These are phyloP conservation scores for Calosoma granatense DNA, from an alignment of 1,140 invertebrate genomes.

Conservation along the genomic window DNA sequence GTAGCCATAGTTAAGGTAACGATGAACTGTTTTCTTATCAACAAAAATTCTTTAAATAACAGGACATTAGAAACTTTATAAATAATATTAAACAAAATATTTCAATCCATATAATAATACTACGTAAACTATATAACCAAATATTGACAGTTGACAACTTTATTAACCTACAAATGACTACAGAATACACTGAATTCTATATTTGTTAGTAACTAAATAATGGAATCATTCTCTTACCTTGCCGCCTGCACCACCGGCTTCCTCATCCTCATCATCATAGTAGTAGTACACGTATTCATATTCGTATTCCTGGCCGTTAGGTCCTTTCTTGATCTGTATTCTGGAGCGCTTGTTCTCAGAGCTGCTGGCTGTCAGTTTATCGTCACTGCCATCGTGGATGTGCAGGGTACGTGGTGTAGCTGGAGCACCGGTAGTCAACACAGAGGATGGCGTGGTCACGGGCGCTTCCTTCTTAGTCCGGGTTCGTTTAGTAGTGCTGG, in stretches of 20 bases:
- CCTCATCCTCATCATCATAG: conserved; percentile 69
- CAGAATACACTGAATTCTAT: too few species aligned
- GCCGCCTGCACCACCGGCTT: conserved; percentile 16
- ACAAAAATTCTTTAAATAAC: too few species aligned
- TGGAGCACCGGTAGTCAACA: conserved; percentile 27
- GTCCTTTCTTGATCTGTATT: conserved; percentile 75
- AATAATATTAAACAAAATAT: too few species aligned
- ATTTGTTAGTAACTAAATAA: too few species aligned
- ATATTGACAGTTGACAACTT: too few species aligned
- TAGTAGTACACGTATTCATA: conserved; percentile 89
- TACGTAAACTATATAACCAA: too few species aligned
- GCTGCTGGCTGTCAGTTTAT: conserved; percentile 25
- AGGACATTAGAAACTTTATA: too few species aligned
- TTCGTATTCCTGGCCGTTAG: conserved; percentile 84
- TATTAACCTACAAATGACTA: too few species aligned
- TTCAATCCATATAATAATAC: too few species aligned
- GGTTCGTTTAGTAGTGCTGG: conserved; percentile 9
- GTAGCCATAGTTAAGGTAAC: too few species aligned
- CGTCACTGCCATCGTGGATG: conserved; percentile 20
- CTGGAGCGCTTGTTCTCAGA: conserved; percentile 46
- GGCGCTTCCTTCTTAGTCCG: conserved; percentile 25
- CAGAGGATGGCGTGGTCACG: conserved; percentile 18
- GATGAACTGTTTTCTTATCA: too few species aligned
- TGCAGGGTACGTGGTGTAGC: conserved; percentile 14
- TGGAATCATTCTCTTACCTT: not conserved